These are phyloP conservation scores for Sebastes nivosus DNA, from an alignment of 2,797 vertebrate genomes.

Conservation along the genomic window DNA sequence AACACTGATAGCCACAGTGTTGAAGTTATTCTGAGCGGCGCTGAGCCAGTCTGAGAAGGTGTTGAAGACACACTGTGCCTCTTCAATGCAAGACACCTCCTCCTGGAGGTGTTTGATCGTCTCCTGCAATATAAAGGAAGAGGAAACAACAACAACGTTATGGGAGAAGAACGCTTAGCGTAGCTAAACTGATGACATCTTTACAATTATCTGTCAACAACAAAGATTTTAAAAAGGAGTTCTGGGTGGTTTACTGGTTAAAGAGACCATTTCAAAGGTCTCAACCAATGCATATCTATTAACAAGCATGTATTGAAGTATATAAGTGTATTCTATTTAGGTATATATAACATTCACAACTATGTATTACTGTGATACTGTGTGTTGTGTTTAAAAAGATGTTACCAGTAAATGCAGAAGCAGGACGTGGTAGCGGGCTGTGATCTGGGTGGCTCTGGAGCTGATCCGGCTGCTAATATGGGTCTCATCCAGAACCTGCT, in stretches of 20 bases:
- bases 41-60: constrained; percentile 91
- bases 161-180: background rate
- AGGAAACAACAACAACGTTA: background rate
- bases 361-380: background rate
- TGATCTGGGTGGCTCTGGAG: constrained; percentile 90
- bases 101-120: constrained; percentile 93
- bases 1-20: constrained; percentile 82
- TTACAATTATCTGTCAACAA: background rate
- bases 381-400: background rate
- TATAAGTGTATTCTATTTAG: background rate
- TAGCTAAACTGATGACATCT: background rate
- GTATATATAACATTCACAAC: background rate
- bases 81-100: constrained; percentile 90
- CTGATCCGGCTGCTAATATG: constrained; percentile 87
- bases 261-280: background rate
- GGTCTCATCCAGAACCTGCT: constrained; percentile 93
- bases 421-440: constrained; percentile 91
- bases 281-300: background rate
- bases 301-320: background rate
- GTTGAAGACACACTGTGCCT: constrained; percentile 86
- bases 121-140: constrained; percentile 81
- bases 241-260: fast-evolving
- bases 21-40: constrained; percentile 88
- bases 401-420: constrained; percentile 90
- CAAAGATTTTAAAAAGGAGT: background rate